A percentile compares a stretch with the other conserved stretches of the same genome.
These are phyloP conservation scores for Acleris laterana DNA, from an alignment of 2,888 invertebrate genomes.

Conservation along the genomic window DNA sequence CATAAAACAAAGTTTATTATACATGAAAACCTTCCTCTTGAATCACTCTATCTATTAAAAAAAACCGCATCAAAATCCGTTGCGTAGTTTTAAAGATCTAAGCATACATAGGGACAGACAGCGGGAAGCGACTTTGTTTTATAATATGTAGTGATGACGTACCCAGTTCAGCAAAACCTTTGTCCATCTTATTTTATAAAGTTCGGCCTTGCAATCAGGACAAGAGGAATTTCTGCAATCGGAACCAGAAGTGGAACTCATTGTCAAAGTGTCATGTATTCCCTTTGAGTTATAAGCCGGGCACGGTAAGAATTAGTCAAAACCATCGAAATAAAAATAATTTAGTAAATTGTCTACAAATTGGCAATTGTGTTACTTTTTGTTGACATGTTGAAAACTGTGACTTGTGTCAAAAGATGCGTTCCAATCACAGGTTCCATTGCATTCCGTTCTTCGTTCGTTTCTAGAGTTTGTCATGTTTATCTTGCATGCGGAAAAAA, in stretches of 20 bases:
- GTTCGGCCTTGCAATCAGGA: not conserved
- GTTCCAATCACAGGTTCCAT: no score
- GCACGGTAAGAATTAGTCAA: not conserved
- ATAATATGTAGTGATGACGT: no score
- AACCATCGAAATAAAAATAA: not conserved
- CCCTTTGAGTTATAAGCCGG: not conserved
- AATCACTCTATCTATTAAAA: no score
- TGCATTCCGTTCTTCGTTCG: not conserved
- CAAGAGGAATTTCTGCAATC: not conserved
- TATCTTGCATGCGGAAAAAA: no score
- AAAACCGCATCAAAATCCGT: no score
- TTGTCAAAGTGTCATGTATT: not conserved
- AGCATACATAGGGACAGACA: no score
- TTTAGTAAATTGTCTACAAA: not conserved
- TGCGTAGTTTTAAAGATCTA: no score
- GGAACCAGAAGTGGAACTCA: not conserved
- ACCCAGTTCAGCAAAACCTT: not conserved
- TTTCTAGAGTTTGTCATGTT: no score
- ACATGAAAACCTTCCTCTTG: no score
- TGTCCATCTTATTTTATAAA: not conserved
- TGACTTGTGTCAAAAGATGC: not conserved
- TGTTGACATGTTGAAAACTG: not conserved
- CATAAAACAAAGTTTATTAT: no score
- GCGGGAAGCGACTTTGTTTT: no score
- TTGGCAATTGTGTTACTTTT: not conserved